Percentiles rank a stretch among this genome's conserved stretches.
These are phyloP conservation scores for Todus mexicanus DNA, from an alignment of 2,797 vertebrate genomes.

Conservation along the genomic window DNA sequence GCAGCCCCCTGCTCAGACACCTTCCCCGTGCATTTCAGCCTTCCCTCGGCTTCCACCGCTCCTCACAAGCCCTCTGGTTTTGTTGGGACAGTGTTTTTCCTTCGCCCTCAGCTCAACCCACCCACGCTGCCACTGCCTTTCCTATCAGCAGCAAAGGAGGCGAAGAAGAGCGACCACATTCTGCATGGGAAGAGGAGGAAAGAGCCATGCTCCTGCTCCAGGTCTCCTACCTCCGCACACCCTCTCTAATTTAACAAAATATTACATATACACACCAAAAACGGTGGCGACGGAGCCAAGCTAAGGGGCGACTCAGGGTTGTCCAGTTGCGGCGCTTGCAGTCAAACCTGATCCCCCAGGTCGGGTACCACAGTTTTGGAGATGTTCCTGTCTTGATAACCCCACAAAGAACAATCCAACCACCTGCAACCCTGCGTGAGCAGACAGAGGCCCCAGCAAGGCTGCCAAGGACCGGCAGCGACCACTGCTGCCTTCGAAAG, in stretches of 20 bases:
- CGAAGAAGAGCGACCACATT: neutral
- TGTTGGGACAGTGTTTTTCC: neutral
- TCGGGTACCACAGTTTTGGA: neutral
- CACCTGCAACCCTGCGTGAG: neutral
- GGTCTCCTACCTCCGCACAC: neutral
- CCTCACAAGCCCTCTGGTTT: neutral
- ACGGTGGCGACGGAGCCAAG: neutral
- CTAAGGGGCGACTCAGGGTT: neutral
- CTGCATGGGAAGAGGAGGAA: neutral
- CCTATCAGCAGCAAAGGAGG: neutral
- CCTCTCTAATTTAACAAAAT: neutral
- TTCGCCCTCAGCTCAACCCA: neutral
- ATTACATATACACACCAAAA: neutral
- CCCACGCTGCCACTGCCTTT: neutral
- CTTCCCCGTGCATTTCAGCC: neutral
- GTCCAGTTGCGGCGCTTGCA: rapidly evolving
- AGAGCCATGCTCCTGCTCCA: neutral
- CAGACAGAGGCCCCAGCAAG: rapidly evolving
- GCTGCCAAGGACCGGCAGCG: neutral
- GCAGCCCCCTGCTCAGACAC: neutral
- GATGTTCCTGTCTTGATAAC: neutral
- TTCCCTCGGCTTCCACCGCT: neutral
- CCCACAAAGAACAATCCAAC: neutral
- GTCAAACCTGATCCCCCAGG: neutral
- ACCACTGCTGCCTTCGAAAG: neutral